A percentile compares a stretch with the other conserved stretches of the same genome.
phyloP scores from a whole-genome alignment of 2,113 vertebrate genomes.

The Protobothrops mucrosquamatus region DNA sequence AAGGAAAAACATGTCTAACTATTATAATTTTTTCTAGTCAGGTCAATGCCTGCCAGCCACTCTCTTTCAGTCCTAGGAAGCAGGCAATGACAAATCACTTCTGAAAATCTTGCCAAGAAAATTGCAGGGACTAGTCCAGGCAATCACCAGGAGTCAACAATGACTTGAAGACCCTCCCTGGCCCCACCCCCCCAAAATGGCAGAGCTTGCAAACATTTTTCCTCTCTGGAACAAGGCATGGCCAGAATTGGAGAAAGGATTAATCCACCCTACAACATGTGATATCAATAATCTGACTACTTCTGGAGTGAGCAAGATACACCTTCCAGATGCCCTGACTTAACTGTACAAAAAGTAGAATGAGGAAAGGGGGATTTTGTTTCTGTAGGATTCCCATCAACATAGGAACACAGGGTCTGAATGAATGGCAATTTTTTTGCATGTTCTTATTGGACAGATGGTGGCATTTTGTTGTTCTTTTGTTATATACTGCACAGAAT shows the following conservation, averaged over 20 bases:
- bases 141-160: background rate
- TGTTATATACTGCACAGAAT: background rate
- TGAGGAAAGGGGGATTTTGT: background rate
- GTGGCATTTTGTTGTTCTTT: background rate
- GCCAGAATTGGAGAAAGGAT: background rate
- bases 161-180: background rate
- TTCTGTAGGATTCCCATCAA: background rate
- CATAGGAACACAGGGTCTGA: background rate
- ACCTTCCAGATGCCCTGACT: background rate
- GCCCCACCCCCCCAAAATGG: background rate
- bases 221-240: background rate
- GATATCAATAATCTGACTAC: background rate
- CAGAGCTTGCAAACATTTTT: background rate
- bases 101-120: background rate
- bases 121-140: background rate
- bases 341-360: background rate
- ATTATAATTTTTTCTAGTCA: background rate
- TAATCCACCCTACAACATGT: background rate
- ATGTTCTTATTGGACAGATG: background rate
- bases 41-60: background rate
- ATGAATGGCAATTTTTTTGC: background rate
- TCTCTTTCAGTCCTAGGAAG: background rate
- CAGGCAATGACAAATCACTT: background rate
- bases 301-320: background rate
- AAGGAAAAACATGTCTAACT: background rate